phyloP scores from a whole-genome alignment of 1,140 invertebrate genomes.

The Bradynema listronoti region DNA sequence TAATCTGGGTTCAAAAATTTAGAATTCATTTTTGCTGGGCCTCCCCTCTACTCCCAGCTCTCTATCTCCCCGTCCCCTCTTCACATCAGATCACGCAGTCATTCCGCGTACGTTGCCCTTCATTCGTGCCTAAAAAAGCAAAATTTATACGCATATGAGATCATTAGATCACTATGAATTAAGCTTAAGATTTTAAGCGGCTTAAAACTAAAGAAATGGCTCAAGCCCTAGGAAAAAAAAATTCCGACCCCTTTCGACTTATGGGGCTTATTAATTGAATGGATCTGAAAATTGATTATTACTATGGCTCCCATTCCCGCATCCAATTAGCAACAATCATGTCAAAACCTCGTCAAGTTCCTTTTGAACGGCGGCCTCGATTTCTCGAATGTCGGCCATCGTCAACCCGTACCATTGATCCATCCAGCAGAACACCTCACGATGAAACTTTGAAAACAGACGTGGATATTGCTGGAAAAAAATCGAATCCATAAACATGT shows the following conservation, averaged over 20 bases:
- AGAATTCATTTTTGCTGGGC: too few relatives aligned
- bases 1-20: too few relatives aligned
- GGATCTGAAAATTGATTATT: not conserved
- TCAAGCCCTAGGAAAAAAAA: not conserved
- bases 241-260: not conserved
- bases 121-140: conserved; percentile 5
- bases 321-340: too few relatives aligned
- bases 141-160: not conserved
- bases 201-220: not conserved
- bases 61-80: too few relatives aligned
- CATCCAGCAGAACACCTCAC: conserved; percentile 94
- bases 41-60: too few relatives aligned
- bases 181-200: not conserved
- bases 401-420: conserved; percentile 89
- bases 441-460: conserved; percentile 82
- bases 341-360: conserved; percentile 4
- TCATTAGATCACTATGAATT: not conserved
- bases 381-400: conserved; percentile 84
- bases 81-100: conserved; percentile 4
- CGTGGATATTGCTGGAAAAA: conserved; percentile 68
- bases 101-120: conserved; percentile 6
- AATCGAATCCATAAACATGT: too few relatives aligned
- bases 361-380: conserved; percentile 63
- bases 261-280: not conserved
- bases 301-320: too few relatives aligned